Percentiles rank a stretch among this genome's conserved stretches.
Conservation (phyloP, 2,888 invertebrate species). For the Hydrotaea diabolus region DNA sequence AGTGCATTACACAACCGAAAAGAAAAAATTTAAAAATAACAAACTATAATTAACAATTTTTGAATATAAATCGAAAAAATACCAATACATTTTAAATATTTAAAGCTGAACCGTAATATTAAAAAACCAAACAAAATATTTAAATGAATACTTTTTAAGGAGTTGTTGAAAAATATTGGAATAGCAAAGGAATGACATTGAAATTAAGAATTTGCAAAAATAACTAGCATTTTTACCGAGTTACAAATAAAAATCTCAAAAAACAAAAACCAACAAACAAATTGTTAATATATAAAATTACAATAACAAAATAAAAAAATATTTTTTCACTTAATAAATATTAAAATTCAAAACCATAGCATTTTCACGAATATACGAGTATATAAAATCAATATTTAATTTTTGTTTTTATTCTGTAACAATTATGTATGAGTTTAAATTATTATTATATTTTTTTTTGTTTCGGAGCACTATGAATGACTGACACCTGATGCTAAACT, state of each 20-base stretch:
- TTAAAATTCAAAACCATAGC: conserved; percentile 2
- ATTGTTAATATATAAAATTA: conserved; percentile 70
- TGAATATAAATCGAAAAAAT: conserved; percentile 67
- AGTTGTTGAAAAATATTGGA: conserved; percentile 68
- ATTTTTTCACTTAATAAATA: conserved; percentile 34
- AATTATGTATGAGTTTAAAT: too few species aligned
- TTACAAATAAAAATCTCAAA: conserved; percentile 45
- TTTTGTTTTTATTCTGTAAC: too few species aligned
- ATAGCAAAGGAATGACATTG: conserved; percentile 66
- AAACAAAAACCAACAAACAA: conserved; percentile 68
- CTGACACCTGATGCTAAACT: too few species aligned
- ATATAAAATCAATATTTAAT: too few species aligned
- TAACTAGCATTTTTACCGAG: conserved; percentile 59
- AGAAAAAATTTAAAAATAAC: too few species aligned
- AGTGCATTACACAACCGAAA: conserved; percentile 69
- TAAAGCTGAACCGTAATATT: conserved; percentile 69
- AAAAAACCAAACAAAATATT: conserved; percentile 52
- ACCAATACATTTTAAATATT: conserved; percentile 68
- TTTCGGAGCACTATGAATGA: too few species aligned
- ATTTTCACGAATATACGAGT: neutral
- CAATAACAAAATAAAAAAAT: conserved; percentile 49
- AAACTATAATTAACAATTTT: conserved; percentile 68
- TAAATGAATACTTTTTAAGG: conserved; percentile 70
- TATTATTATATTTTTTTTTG: too few species aligned
- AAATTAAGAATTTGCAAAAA: conserved; percentile 69